Evolutionary conservation across 1,140 invertebrate species (phyloP).

Genomic region (Drosophila sechellia): DNA sequence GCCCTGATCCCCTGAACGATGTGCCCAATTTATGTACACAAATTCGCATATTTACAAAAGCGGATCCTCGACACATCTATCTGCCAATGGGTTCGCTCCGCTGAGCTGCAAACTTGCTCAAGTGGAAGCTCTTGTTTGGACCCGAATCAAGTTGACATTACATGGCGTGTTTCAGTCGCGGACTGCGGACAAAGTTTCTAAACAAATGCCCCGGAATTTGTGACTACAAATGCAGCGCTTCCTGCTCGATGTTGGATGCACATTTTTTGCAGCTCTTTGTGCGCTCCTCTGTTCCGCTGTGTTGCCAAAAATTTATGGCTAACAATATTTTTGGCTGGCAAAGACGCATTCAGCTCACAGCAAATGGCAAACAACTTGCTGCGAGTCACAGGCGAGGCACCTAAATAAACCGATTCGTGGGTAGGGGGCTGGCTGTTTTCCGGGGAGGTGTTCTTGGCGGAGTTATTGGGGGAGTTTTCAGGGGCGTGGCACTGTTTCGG

Average conservation of each 20-base stretch:
- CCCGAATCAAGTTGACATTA: slow-evolving; percentile 59
- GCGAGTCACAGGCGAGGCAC: slow-evolving; percentile 40
- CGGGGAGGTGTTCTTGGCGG: background rate
- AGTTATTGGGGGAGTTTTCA: slow-evolving; percentile 20
- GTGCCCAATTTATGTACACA: slow-evolving; percentile 45
- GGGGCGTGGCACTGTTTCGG: slow-evolving; percentile 49
- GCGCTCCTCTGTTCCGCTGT: slow-evolving; percentile 33
- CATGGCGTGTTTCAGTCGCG: slow-evolving; percentile 27
- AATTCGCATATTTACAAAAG: slow-evolving; percentile 37
- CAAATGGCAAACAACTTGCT: slow-evolving; percentile 74
- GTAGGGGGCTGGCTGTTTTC: background rate
- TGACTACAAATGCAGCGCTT: slow-evolving; percentile 56
- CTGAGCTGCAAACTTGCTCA: slow-evolving; percentile 49
- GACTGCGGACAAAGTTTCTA: slow-evolving; percentile 55
- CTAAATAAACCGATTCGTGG: slow-evolving; percentile 70
- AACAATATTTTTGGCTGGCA: slow-evolving; percentile 68
- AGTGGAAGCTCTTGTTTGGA: slow-evolving; percentile 50
- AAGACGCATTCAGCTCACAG: slow-evolving; percentile 40
- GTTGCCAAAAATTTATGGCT: slow-evolving; percentile 76
- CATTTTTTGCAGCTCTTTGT: slow-evolving; percentile 17
- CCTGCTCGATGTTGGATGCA: slow-evolving; percentile 33
- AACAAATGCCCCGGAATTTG: slow-evolving; percentile 68
- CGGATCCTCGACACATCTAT: slow-evolving; percentile 11
- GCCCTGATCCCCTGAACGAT: slow-evolving; percentile 44
- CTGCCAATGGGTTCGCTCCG: slow-evolving; percentile 22